Evolutionary conservation across 2,888 invertebrate genomes (phyloP).

Genomic region (Tanypteryx hageni): DNA sequence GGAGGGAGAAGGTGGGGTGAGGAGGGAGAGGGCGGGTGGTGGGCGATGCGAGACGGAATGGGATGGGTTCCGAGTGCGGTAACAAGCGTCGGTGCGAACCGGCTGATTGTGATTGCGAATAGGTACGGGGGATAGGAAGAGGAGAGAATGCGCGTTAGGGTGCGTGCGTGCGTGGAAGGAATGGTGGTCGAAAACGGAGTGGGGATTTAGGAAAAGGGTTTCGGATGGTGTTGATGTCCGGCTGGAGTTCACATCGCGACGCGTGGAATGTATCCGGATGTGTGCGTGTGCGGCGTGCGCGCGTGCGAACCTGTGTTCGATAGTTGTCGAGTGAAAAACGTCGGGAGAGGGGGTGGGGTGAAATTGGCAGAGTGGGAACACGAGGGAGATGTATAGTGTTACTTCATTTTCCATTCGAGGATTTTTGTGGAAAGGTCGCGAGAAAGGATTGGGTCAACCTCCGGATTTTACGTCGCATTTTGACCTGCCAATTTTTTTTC

Average conservation of each 20-base stretch:
- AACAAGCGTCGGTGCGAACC: too few species aligned
- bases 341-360: neutral
- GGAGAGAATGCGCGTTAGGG: neutral
- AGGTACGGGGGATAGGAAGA: neutral
- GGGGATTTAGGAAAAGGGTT: neutral
- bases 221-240: constrained; percentile 15
- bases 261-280: neutral
- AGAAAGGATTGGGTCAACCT: neutral
- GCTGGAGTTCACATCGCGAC: neutral
- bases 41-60: neutral
- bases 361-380: neutral
- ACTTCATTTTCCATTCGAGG: constrained; percentile 9
- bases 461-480: neutral
- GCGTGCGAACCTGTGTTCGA: neutral
- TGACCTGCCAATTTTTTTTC: too few species aligned
- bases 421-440: neutral
- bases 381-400: neutral
- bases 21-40: neutral
- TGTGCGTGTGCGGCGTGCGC: neutral
- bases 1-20: neutral
- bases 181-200: neutral
- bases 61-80: too few species aligned
- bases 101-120: neutral
- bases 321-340: too few species aligned
- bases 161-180: neutral